phyloP scores from a whole-genome alignment of 2,113 vertebrate genomes.

The Epinephelus moara region DNA sequence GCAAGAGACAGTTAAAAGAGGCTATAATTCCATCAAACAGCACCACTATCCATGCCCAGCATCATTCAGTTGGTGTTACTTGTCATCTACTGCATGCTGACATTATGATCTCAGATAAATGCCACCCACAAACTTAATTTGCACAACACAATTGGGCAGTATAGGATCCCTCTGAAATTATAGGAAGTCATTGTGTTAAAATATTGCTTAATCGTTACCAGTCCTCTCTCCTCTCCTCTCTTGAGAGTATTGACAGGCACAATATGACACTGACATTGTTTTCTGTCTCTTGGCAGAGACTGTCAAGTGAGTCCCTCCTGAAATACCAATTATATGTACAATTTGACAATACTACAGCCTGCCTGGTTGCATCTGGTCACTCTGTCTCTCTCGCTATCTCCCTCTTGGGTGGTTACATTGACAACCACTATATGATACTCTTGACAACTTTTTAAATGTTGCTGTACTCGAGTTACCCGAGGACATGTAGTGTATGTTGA shows the following conservation, averaged over 20 bases:
- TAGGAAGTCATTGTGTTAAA: not conserved
- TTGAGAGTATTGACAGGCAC: constrained; percentile 27
- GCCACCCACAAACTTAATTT: not conserved
- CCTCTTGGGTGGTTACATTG: constrained; percentile 16
- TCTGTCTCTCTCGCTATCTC: constrained; percentile 9
- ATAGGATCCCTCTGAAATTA: not conserved
- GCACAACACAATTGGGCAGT: not conserved
- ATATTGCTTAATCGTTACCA: not conserved
- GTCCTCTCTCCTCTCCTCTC: not conserved
- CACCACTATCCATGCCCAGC: not conserved
- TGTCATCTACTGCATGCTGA: not conserved
- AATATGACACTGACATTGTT: constrained; percentile 29
- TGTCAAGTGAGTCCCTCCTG: constrained; percentile 52
- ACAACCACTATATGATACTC: constrained; percentile 34
- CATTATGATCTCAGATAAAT: not conserved
- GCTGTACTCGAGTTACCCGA: constrained; percentile 2
- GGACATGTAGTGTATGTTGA: constrained; percentile 2
- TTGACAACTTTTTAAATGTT: constrained; percentile 50
- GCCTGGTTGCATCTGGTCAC: constrained; percentile 42
- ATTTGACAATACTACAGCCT: constrained; percentile 51
- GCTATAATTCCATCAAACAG: not conserved
- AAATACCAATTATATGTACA: constrained; percentile 61
- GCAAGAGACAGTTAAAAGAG: not conserved
- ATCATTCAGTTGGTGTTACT: not conserved
- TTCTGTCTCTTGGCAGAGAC: constrained; percentile 25